Base-by-base conservation (phyloP, 2,113 vertebrate species). In the Strix uralensis region DNA sequence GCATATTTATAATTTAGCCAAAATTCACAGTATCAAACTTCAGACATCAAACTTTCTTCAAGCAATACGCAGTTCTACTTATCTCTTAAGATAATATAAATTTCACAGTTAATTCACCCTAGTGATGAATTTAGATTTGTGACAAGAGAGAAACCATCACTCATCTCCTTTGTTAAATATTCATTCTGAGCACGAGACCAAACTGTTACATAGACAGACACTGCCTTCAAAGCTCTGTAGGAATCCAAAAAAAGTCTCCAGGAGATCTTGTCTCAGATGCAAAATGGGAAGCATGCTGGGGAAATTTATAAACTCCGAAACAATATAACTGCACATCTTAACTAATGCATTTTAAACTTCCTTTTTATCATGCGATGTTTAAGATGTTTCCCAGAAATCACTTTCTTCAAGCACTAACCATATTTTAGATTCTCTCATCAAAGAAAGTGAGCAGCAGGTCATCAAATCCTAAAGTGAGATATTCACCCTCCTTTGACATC, bases 361-460 rank as follows among this genome's bases (percentile, higher is more conserved):
- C 88, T 94, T 90, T 96, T 95, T 72, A 75, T 58, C 81, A 20
- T 7, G 82, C 65, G 3, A 89, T 0, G 59, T 92, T 96, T 88
- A 95, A 96, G 92, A 94, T 5, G 80, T 85, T 96, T 96, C 86
- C 81, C 88, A 95, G 92, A 96, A 95, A 95, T 89, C 75, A 84
- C 92, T 94, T 88, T 91, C 90, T 83, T 59, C 72, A 10, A 93
- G 95, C 92, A 92, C 70, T 59, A 84, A 91, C 91, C 86, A 81
- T 96, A 96, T 97, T 97, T 96, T 58, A 95, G 92, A 95, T 82
- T 93, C 86, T 88, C 91, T 94, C 96, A 96, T 96, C 90, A 97
- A 93, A 95, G 95, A 82, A 94, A 96, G 94, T 96, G 92, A 97
- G 96, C 96, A 97, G 96, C 95, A 97, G 96, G 96, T 96, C 96